Percentiles rank a stretch among this genome's conserved stretches.
Conservation (phyloP, 1,140 invertebrate genomes). For the Ptiloglossa arizonensis region DNA sequence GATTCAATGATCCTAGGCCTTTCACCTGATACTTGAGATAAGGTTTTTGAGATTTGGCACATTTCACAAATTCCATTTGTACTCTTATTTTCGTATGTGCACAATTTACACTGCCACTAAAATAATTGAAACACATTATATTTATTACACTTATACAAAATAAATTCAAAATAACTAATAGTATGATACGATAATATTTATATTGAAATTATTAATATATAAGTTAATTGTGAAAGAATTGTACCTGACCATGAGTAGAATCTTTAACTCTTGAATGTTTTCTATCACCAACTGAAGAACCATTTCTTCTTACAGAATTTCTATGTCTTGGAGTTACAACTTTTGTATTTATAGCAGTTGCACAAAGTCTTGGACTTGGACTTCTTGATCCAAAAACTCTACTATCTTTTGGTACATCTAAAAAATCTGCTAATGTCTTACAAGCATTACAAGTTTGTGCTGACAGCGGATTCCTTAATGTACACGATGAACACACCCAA, state of each 20-base stretch:
- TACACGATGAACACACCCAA: conserved; percentile 91
- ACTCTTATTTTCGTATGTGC: conserved; percentile 91
- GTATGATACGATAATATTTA: conserved; percentile 7
- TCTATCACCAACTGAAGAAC: conserved; percentile 72
- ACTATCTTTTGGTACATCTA: conserved; percentile 73
- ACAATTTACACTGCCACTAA: conserved; percentile 90
- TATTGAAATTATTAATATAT: conserved; percentile 2
- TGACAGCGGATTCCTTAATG: conserved; percentile 90
- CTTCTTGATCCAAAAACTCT: conserved; percentile 72
- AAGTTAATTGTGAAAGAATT: conserved; percentile 1
- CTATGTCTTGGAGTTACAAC: conserved; percentile 76
- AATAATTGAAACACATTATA: conserved; percentile 42
- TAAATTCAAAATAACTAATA: background rate
- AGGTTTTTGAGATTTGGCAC: conserved; percentile 87
- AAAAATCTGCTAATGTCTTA: conserved; percentile 83
- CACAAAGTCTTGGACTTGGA: conserved; percentile 75
- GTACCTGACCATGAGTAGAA: conserved; percentile 69
- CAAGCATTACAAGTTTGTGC: conserved; percentile 90
- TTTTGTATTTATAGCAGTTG: conserved; percentile 69
- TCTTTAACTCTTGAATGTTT: conserved; percentile 75
- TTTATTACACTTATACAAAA: background rate
- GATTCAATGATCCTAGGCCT: conserved; percentile 76
- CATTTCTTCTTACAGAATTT: conserved; percentile 78
- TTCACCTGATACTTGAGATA: conserved; percentile 80
- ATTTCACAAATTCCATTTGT: conserved; percentile 89